Evolutionary conservation across 2,888 invertebrate species (phyloP), one percentile per base, ranked within the genome.

Genomic region (Xestoiulus laeticollis): DNA sequence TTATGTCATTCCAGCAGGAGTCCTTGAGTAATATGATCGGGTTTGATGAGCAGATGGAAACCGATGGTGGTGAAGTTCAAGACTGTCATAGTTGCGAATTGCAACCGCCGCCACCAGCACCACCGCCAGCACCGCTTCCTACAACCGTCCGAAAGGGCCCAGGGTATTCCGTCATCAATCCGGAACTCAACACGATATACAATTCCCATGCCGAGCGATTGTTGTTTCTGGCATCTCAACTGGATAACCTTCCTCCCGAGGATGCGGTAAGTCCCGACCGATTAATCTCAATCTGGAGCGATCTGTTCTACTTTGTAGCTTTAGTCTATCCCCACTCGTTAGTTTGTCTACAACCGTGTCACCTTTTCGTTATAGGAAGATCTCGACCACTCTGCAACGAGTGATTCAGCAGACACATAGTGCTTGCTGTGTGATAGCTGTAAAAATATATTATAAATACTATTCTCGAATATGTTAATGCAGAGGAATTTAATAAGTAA

Each of bases 1-100:
- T 1, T 6, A 68, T 78, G 16, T 78, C 14, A 5, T 78, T 78
- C 30, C 5, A 78, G 78, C 78, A 78, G 8, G 59, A 2, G 53
- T 30, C 53, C 12, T 8, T 53, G 26, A 30, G 53, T 30, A n/a
- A 38, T 22, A 14, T 43, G n/a, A 33, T 10, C 16, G 48, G 86
- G 30, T n/a, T 44, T 19, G 88, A 87, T 26, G 88, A 88, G 19
- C 83, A 87, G 32, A 88, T 88, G 88, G 88, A 88, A 22, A 88
- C 53, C 53, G 86, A 59, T 86, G 85, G 85, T 85, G 44, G 85
- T 26, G 85, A 44, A 85, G 33, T 22, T 85, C 85, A 38, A 38
- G 85, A 38, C 22, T 38, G 38, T 30, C 78, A 8, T 14, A 30
- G 16, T 78, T 78, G 78, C 16, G 78, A 78, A 78, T 30, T 78